Evolutionary conservation across 1,140 invertebrate species (phyloP), one percentile per base, ranked within the genome.

Genomic region (Charaxes varanes): DNA sequence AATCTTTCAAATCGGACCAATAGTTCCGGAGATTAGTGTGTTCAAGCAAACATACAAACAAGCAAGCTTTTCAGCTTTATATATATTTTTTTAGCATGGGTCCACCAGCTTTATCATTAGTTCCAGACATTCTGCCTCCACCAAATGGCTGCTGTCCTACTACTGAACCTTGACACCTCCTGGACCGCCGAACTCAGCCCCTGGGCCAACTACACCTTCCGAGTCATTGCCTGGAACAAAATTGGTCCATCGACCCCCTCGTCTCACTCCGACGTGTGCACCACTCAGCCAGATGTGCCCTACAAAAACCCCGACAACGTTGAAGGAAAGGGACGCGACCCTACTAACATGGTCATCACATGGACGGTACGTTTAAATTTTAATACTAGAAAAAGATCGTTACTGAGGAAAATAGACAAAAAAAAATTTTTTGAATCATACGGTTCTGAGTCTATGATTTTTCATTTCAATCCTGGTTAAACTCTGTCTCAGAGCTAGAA

Each of bases 91-190:
- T n/a, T n/a, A n/a, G n/a, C n/a, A n/a, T 93, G 2, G 98, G 97
- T n/a, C 97, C 97, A 28, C 98, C 98, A n/a, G 98, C 97, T 86
- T 99, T 99, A 77, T 99, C 98, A 67, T 99, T 99, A 15, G 98
- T 99, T 34, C 98, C 95, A 32, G 97, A 99, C 86, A 97, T 90
- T 61, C 97, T 88, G 15, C 93, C 91, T 15, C 97, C 97, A 18
- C 98, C 98, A 74, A 99, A 99, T 2, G 98, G 98, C 77, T 99
- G 98, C 72, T 99, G 98, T 0, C 96, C 97, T 4, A 99, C 98
- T 2, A 99, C 94, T 23, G 97, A 96, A 0, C 98, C 98, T 5
- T n/a, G 93, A 95, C 58, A 90, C 87, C 35, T 90, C 89, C 1
- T 94, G 92, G 58, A 88, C 87, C 1, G 88, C 94, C 2, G 85